Conservation (phyloP, 2,888 invertebrate species). For the Tinea pellionella region DNA sequence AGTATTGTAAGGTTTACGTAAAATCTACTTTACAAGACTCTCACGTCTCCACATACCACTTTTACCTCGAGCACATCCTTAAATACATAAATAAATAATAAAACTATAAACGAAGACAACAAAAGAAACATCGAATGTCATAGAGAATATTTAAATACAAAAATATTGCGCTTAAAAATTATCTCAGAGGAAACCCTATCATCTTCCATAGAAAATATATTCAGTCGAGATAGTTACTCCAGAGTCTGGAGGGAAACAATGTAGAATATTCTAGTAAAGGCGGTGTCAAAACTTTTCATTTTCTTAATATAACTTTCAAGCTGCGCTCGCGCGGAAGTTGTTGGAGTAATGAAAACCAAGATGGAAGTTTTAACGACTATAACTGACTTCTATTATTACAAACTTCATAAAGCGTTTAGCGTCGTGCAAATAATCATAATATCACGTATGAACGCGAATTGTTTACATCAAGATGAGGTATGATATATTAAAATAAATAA, state of each 20-base stretch:
- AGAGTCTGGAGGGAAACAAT: conserved; percentile 10
- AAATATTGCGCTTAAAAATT: no score
- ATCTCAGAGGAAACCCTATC: not conserved
- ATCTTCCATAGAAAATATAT: not conserved
- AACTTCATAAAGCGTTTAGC: not conserved
- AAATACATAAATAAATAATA: no score
- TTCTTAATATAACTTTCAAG: conserved; percentile 17
- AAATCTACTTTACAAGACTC: no score
- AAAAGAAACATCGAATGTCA: no score
- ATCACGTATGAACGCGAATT: no score
- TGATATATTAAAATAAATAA: no score
- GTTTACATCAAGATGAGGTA: no score
- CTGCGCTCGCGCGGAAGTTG: conserved; percentile 3
- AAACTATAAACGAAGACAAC: no score
- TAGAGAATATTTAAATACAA: no score
- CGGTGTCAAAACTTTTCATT: conserved; percentile 15
- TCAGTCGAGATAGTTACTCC: not conserved
- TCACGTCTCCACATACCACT: no score
- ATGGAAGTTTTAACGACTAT: conserved; percentile 11
- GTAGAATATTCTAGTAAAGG: conserved; percentile 10
- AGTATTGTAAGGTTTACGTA: no score
- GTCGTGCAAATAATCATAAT: not conserved
- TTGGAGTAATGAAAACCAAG: conserved; percentile 16
- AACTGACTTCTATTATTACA: not conserved
- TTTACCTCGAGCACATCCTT: no score